These are phyloP conservation scores for Zosterops lateralis DNA, from an alignment of 2,113 vertebrate species.

Conservation along the genomic window DNA sequence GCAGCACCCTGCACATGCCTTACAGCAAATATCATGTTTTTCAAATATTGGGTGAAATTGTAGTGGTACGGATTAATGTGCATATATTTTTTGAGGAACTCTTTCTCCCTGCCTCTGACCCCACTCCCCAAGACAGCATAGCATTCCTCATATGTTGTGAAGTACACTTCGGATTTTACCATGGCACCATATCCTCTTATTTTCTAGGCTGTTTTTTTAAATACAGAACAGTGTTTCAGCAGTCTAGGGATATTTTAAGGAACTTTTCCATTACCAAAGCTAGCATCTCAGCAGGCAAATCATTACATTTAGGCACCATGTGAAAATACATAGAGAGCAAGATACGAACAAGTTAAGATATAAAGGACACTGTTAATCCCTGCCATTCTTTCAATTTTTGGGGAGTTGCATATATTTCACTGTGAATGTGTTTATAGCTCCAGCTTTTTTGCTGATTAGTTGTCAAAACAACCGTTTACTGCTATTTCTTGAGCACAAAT, in stretches of 20 bases:
- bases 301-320: neutral
- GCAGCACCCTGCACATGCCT: neutral
- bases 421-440: neutral
- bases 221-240: neutral
- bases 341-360: neutral
- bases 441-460: neutral
- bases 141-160: neutral
- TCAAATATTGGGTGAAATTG: neutral
- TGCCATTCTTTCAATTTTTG: neutral
- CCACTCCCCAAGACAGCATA: neutral
- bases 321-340: neutral
- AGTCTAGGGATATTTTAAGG: conserved; percentile 7
- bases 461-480: neutral
- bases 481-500: neutral
- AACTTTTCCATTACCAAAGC: neutral
- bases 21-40: neutral
- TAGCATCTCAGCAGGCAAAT: neutral
- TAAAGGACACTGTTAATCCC: neutral
- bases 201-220: neutral
- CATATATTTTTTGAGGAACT: neutral
- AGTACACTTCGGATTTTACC: neutral
- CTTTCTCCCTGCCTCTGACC: accelerated
- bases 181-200: neutral
- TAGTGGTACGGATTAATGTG: neutral
- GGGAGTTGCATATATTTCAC: neutral